Conservation (phyloP, 2,113 vertebrate genomes). For the Mesoclemmys tuberculata region DNA sequence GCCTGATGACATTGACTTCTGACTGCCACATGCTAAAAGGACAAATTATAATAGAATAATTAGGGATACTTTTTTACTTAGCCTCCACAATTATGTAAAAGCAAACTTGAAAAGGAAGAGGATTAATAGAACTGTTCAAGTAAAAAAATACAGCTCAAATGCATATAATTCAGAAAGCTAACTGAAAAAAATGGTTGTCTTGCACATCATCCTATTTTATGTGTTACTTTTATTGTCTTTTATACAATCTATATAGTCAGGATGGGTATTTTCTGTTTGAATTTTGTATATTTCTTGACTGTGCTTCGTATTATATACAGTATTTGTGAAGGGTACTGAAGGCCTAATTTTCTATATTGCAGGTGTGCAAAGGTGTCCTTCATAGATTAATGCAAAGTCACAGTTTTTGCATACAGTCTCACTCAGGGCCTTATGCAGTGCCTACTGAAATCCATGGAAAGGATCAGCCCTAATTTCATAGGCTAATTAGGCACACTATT, state of each 20-base stretch:
- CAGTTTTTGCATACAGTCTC: background rate
- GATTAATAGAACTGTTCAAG: slow-evolving; percentile 46
- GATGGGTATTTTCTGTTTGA: slow-evolving; percentile 35
- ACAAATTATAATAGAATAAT: slow-evolving; percentile 17
- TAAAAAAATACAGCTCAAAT: slow-evolving; percentile 21
- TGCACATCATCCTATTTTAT: slow-evolving; percentile 37
- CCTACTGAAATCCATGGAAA: background rate
- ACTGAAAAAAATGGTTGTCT: slow-evolving; percentile 20
- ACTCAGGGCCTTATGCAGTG: background rate
- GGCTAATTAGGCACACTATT: background rate
- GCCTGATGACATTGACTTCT: slow-evolving; percentile 22
- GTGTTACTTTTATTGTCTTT: slow-evolving; percentile 44
- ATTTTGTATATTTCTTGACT: background rate
- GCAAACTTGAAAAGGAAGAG: slow-evolving; percentile 47
- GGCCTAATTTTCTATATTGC: background rate
- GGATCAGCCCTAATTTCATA: background rate
- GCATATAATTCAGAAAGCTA: slow-evolving; percentile 17
- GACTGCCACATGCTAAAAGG: background rate
- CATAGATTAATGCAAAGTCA: background rate
- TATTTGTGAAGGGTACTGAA: background rate
- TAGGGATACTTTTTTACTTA: slow-evolving; percentile 24
- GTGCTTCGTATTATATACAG: background rate
- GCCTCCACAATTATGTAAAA: slow-evolving; percentile 34
- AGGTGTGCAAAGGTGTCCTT: background rate
- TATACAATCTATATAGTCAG: slow-evolving; percentile 21